Percentiles rank a stretch among this genome's conserved stretches.
These are phyloP conservation scores for Ametastegia equiseti DNA, from an alignment of 2,888 invertebrate genomes.

Conservation along the genomic window DNA sequence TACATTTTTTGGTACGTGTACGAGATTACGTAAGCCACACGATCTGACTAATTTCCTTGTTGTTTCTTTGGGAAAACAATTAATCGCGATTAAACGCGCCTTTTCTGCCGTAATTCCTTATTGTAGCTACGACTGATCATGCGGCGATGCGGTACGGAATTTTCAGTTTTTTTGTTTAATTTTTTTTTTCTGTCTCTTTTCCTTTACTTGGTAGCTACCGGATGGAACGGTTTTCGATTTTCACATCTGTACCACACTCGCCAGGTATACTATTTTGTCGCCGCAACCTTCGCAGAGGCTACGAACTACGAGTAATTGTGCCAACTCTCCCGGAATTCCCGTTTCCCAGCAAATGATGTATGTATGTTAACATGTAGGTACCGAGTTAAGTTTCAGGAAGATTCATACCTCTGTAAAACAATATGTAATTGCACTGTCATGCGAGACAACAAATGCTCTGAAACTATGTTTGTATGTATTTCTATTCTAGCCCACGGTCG, in stretches of 20 bases:
- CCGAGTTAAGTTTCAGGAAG: neutral
- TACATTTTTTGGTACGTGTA: neutral
- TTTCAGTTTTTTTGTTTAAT: neutral
- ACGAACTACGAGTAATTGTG: neutral
- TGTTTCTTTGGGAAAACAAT: constrained; percentile 13
- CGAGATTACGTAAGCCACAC: constrained; percentile 4
- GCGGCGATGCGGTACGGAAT: constrained; percentile 21
- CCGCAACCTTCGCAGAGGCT: neutral
- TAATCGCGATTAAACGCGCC: constrained; percentile 18
- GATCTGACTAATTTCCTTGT: constrained; percentile 1
- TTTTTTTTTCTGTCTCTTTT: neutral
- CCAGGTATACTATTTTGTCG: neutral
- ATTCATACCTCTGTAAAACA: neutral
- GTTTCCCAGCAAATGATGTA: neutral
- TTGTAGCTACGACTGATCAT: neutral
- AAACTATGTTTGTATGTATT: too few species aligned
- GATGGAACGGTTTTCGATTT: constrained; percentile 27
- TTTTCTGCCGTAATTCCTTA: constrained; percentile 13
- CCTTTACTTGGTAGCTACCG: too few species aligned
- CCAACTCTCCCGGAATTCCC: constrained; percentile 34
- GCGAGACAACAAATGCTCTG: neutral
- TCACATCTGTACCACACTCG: neutral
- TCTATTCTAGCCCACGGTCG: too few species aligned
- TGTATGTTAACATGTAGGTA: neutral
- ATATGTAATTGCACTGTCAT: neutral